phyloP scores from a whole-genome alignment of 2,888 invertebrate genomes.

The Labia minor region DNA sequence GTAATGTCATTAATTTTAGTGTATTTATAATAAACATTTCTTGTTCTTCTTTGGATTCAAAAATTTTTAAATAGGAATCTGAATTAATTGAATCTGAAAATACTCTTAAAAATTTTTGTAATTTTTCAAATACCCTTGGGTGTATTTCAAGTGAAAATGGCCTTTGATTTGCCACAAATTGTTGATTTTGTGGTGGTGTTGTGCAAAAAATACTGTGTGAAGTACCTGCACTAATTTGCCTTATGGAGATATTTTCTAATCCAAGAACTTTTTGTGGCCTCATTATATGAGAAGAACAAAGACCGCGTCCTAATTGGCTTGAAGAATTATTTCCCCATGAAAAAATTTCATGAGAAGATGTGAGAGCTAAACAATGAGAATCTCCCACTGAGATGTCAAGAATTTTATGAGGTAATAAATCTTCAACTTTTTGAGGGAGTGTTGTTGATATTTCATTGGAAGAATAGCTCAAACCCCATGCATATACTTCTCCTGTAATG shows the following conservation, averaged over 20 bases:
- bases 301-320: slow-evolving; percentile 55
- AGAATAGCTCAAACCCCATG: slow-evolving; percentile 52
- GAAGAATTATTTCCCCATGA: slow-evolving; percentile 54
- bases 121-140: slow-evolving; percentile 32
- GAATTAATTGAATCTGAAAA: background rate
- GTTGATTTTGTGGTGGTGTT: slow-evolving; percentile 32
- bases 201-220: slow-evolving; percentile 54
- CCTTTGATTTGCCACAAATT: background rate
- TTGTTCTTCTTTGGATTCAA: background rate
- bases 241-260: slow-evolving; percentile 42
- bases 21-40: background rate
- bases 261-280: slow-evolving; percentile 46
- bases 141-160: background rate
- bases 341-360: slow-evolving; percentile 43
- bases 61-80: background rate
- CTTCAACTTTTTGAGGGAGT: slow-evolving; percentile 44
- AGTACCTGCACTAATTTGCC: slow-evolving; percentile 53
- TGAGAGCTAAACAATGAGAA: slow-evolving; percentile 49
- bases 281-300: slow-evolving; percentile 46
- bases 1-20: background rate
- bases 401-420: slow-evolving; percentile 41
- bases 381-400: slow-evolving; percentile 51
- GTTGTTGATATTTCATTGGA: slow-evolving; percentile 45
- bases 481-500: slow-evolving; percentile 42
- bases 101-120: background rate